Evolutionary conservation across 2,888 invertebrate genomes (phyloP).

Genomic region (Cheilosia variabilis): DNA sequence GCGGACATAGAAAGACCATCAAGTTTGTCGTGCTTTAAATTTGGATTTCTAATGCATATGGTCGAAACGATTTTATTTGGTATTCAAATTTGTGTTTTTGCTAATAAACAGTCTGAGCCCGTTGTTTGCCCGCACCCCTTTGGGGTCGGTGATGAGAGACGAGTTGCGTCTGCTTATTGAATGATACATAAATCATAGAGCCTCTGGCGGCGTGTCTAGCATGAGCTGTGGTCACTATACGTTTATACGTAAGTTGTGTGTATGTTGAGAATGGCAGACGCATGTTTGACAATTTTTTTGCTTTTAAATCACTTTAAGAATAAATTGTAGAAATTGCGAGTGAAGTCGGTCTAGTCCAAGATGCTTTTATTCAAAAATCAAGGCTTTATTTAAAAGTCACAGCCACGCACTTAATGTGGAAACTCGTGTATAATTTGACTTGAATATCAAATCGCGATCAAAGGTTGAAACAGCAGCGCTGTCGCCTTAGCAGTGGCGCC

Average conservation of each 20-base stretch:
- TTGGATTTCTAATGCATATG: conserved; percentile 65
- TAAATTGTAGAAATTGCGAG: background rate
- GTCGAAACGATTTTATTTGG: conserved; percentile 54
- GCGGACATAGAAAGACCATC: conserved; percentile 42
- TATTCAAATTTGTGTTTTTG: conserved; percentile 55
- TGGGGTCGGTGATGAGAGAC: background rate
- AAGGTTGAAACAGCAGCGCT: conserved; percentile 1
- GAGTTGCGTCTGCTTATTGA: conserved; percentile 31
- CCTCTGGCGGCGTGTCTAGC: conserved; percentile 3
- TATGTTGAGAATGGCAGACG: conserved; percentile 7
- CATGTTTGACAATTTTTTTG: conserved; percentile 24
- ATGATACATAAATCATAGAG: conserved; percentile 48
- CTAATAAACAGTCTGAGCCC: conserved; percentile 54
- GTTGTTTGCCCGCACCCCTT: conserved; percentile 11
- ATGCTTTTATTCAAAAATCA: conserved; percentile 3
- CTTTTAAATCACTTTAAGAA: conserved; percentile 27
- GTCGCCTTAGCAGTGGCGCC: conserved; percentile 19
- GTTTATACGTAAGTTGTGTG: background rate
- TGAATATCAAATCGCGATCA: conserved; percentile 46
- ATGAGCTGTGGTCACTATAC: background rate
- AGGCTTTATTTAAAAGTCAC: background rate
- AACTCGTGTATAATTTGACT: conserved; percentile 12
- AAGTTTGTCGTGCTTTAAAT: conserved; percentile 47
- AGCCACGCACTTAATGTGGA: conserved; percentile 11
- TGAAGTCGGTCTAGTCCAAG: conserved; percentile 1